Percentiles rank a stretch among this genome's conserved stretches.
Conservation (phyloP, 2,797 vertebrate species). For the Scleropages formosus region DNA sequence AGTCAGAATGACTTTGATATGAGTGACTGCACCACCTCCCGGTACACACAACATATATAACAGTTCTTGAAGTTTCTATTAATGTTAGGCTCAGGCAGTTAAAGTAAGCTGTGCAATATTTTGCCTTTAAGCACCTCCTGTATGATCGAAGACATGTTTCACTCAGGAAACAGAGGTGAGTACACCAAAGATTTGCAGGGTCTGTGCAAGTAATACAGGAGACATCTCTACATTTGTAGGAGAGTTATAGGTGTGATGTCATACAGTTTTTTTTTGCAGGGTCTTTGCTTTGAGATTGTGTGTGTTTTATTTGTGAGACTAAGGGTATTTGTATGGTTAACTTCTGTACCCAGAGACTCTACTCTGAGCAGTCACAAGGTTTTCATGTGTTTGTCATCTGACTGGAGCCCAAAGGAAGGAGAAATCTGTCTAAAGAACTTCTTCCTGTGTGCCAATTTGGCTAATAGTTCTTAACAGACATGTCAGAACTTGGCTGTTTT, state of each 20-base stretch:
- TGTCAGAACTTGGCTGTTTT: background rate
- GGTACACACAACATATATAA: background rate
- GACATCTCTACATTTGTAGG: constrained; percentile 1
- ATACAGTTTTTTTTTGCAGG: background rate
- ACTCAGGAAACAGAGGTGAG: background rate
- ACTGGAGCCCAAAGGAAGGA: constrained; percentile 3
- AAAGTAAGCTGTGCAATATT: background rate
- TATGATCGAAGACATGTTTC: constrained; percentile 8
- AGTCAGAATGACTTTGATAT: background rate
- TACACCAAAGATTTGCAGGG: constrained; percentile 14
- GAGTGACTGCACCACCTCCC: background rate
- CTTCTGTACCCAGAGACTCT: background rate
- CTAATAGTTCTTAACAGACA: background rate
- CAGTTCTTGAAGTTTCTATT: background rate
- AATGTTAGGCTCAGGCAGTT: background rate
- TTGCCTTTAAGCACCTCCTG: background rate
- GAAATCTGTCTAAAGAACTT: background rate
- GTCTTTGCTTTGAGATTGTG: background rate
- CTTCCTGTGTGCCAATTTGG: background rate
- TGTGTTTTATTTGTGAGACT: constrained; percentile 22
- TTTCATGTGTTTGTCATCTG: background rate
- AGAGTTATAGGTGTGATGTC: background rate
- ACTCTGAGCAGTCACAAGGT: background rate
- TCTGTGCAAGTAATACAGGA: background rate
- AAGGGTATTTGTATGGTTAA: background rate